Evolutionary conservation across 2,797 vertebrate genomes (phyloP).

Genomic region (Neopelma chrysocephalum): DNA sequence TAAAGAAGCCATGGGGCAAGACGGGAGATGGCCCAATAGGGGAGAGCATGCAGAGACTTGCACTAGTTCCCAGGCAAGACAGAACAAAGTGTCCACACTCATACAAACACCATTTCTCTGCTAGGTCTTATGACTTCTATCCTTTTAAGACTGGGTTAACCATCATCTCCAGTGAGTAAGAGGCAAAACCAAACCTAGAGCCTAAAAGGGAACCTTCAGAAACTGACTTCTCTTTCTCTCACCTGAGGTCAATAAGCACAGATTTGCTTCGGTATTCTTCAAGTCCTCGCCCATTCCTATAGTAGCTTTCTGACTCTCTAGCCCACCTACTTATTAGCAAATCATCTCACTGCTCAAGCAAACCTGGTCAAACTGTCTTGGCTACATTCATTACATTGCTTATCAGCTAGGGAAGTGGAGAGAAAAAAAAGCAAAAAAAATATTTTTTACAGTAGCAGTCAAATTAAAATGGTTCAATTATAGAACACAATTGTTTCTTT

Average conservation of each 20-base stretch:
- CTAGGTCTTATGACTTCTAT: background rate
- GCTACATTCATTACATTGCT: background rate
- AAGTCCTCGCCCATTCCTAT: background rate
- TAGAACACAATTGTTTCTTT: background rate
- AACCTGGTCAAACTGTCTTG: background rate
- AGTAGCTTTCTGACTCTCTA: background rate
- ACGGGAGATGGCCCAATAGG: accelerated
- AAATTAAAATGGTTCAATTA: background rate
- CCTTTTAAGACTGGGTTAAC: background rate
- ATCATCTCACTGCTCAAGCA: background rate
- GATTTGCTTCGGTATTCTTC: background rate
- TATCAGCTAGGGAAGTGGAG: background rate
- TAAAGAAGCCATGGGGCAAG: background rate
- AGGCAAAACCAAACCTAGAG: background rate
- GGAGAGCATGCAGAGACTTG: background rate
- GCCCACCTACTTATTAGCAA: background rate
- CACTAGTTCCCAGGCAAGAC: background rate
- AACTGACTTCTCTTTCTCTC: background rate
- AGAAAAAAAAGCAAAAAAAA: background rate
- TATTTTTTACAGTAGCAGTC: background rate
- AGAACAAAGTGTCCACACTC: background rate
- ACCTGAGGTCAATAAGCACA: background rate
- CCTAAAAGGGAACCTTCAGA: background rate
- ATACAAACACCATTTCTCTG: background rate
- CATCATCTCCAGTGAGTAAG: background rate